Percentiles rank a stretch among this genome's conserved stretches.
Conservation (phyloP, 2,797 vertebrate species). For the Falco berigora region DNA sequence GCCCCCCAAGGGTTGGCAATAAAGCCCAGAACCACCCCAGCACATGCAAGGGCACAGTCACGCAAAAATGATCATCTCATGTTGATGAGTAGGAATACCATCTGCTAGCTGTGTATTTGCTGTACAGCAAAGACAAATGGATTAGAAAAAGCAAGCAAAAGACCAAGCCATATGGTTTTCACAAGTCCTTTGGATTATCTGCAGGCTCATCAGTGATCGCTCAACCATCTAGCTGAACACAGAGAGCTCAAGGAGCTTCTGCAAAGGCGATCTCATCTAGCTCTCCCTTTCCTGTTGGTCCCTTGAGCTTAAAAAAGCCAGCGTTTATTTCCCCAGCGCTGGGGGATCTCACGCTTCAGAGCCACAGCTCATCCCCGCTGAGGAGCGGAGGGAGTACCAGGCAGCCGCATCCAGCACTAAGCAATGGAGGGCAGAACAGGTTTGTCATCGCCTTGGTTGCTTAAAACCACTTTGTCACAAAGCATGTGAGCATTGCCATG, state of each 20-base stretch:
- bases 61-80: neutral
- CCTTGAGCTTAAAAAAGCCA: neutral
- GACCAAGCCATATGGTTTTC: neutral
- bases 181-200: neutral
- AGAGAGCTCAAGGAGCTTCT: neutral
- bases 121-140: neutral
- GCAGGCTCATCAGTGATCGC: neutral
- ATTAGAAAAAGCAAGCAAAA: neutral
- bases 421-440: neutral
- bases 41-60: neutral
- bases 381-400: neutral
- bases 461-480: neutral
- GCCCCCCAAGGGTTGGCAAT: neutral
- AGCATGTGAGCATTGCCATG: neutral
- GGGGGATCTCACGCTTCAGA: neutral
- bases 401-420: neutral
- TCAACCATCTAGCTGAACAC: neutral
- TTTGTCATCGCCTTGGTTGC: neutral
- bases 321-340: neutral
- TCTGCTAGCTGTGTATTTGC: constrained; percentile 8
- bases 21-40: neutral
- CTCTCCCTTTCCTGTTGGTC: neutral
- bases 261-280: neutral
- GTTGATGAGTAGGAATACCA: neutral
- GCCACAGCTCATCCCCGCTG: neutral